These are phyloP conservation scores for Macquaria ambigua DNA, from an alignment of 2,113 vertebrate genomes.

Conservation along the genomic window DNA sequence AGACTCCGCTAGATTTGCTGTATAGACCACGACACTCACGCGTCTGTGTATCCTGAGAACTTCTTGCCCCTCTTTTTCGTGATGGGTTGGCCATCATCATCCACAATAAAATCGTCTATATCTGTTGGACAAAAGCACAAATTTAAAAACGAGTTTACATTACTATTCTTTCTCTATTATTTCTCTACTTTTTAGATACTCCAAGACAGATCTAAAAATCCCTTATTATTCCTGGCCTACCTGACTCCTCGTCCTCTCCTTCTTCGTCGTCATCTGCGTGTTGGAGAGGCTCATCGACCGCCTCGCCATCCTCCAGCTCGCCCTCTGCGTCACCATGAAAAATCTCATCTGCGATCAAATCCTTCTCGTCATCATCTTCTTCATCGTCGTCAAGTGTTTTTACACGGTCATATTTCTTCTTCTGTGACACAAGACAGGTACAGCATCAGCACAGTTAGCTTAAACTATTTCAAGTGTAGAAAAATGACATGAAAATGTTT, in stretches of 20 bases:
- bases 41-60: slow-evolving; percentile 96
- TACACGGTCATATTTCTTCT: slow-evolving; percentile 96
- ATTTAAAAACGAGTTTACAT: background rate
- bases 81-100: slow-evolving; percentile 96
- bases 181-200: background rate
- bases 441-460: background rate
- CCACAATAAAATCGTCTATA: slow-evolving; percentile 98
- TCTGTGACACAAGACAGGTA: slow-evolving; percentile 54
- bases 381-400: slow-evolving; percentile 96
- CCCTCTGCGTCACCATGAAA: slow-evolving; percentile 95
- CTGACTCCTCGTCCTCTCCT: slow-evolving; percentile 93
- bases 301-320: slow-evolving; percentile 92
- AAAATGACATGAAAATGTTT: background rate
- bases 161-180: too few relatives aligned
- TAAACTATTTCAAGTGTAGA: background rate
- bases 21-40: slow-evolving; percentile 85
- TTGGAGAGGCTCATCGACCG: slow-evolving; percentile 87
- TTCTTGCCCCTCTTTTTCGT: slow-evolving; percentile 97
- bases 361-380: slow-evolving; percentile 95
- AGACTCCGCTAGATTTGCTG: background rate
- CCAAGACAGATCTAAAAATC: background rate
- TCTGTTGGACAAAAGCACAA: slow-evolving; percentile 79
- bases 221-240: slow-evolving; percentile 72
- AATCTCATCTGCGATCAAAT: slow-evolving; percentile 95
- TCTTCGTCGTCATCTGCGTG: slow-evolving; percentile 93